These are phyloP conservation scores for Tragelaphus scriptus DNA, from an alignment of 2,113 vertebrate genomes.

Conservation along the genomic window DNA sequence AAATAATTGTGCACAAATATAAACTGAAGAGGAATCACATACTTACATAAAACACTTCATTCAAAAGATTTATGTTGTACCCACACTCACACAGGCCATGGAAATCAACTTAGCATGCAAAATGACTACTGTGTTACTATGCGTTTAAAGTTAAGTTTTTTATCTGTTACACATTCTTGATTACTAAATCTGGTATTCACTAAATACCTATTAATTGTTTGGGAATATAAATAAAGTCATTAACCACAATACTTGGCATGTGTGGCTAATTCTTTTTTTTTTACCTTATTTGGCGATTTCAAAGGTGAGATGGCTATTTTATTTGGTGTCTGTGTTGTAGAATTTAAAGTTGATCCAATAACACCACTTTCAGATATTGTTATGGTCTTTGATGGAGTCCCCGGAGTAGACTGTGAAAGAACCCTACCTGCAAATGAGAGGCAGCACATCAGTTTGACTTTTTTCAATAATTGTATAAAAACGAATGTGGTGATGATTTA, in stretches of 20 bases:
- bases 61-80: not conserved
- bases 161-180: not conserved
- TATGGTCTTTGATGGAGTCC: slow-evolving; percentile 91
- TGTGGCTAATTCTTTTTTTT: slow-evolving; percentile 29
- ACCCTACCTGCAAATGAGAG: slow-evolving; percentile 87
- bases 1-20: not conserved
- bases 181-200: slow-evolving; percentile 13
- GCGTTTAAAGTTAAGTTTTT: slow-evolving; percentile 7
- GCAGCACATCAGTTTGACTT: slow-evolving; percentile 62
- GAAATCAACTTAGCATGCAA: slow-evolving; percentile 21
- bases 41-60: not conserved
- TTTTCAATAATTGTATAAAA: not conserved
- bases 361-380: slow-evolving; percentile 88
- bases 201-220: not conserved
- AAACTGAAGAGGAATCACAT: not conserved
- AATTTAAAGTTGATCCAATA: slow-evolving; percentile 84
- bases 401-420: slow-evolving; percentile 89
- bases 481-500: not conserved
- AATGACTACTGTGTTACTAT: not conserved
- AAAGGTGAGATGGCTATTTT: slow-evolving; percentile 99
- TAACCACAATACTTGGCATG: slow-evolving; percentile 19
- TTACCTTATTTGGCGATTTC: slow-evolving; percentile 98
- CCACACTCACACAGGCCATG: not conserved
- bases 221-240: slow-evolving; percentile 25
- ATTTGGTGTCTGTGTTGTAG: slow-evolving; percentile 87